Conservation (phyloP, 2,888 invertebrate species). For the Synanthedon myopaeformis region DNA sequence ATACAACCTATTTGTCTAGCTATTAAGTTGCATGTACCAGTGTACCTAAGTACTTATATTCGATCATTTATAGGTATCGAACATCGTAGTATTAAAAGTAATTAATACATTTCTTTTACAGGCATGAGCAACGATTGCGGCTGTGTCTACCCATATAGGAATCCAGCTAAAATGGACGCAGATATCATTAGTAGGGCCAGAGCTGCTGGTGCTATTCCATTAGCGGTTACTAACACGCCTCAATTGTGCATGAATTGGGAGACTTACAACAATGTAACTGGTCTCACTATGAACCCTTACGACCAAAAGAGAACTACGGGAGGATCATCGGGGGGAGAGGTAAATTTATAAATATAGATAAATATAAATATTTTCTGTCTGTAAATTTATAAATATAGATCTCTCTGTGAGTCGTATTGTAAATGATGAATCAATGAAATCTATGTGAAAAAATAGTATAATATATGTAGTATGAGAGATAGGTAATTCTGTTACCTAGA, state of each 20-base stretch:
- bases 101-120: constrained; percentile 22
- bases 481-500: too few relatives aligned
- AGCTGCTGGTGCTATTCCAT: constrained; percentile 84
- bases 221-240: constrained; percentile 90
- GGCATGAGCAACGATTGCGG: constrained; percentile 85
- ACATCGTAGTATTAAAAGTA: too few relatives aligned
- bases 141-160: constrained; percentile 65
- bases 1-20: too few relatives aligned
- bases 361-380: too few relatives aligned
- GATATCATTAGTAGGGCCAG: constrained; percentile 76
- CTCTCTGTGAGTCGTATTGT: too few relatives aligned
- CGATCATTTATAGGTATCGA: too few relatives aligned
- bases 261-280: constrained; percentile 87
- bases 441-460: too few relatives aligned
- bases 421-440: too few relatives aligned
- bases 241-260: constrained; percentile 94
- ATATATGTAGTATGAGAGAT: too few relatives aligned
- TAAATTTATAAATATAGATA: constrained; percentile 16
- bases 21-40: too few relatives aligned
- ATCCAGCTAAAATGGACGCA: constrained; percentile 79
- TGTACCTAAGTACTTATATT: too few relatives aligned
- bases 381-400: too few relatives aligned
- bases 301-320: constrained; percentile 84
- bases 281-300: constrained; percentile 90
- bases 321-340: constrained; percentile 92